Base-by-base conservation (phyloP, 1,140 invertebrate species). In the Neodiprion virginianus region DNA sequence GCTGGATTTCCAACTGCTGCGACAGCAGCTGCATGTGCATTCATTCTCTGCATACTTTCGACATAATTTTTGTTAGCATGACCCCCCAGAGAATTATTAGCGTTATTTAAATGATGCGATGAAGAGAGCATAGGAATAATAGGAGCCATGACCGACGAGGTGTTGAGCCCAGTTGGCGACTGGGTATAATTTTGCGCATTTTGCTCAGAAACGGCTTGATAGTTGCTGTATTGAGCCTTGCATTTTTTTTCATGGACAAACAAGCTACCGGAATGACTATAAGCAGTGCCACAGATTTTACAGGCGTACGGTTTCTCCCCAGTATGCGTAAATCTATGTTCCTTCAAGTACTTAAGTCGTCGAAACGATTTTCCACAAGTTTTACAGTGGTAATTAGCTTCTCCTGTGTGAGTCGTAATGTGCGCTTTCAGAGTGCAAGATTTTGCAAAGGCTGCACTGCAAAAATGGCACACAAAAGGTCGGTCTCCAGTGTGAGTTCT, bases 251-350 rank as follows among this genome's bases (percentile, higher is more conserved):
- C 84, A 47, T 87, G 86, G 0, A 86, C 86, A 47, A 87, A 87
- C 7, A 87, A 77, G 76, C 86, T 87, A 1, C 86, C 86, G 0
- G 85, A 86, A 72, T 87, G 86, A 48, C 86, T 87, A 47, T 87
- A 87, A 0, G 85, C 85, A 0, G 85, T 87, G 1, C 93, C 91
- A 79, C 93, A 94, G 61, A 92, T 90, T 72, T 92, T 90, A 81
- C 95, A 96, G 1, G 92, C 90, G 74, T 93, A 95, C 0, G 94
- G 94, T 78, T 92, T 93, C 77, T 94, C 93, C 0, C 93, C 96
- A 0, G 95, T 96, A 79, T 97, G 92, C 0, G 88, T 91, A 10
- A 91, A 86, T 76, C 86, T 85, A 12, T 91, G 90, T 66, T 91
- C 90, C 53, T 90, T 90, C 1, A 91, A 78, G 77, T 90, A 90